phyloP scores from a whole-genome alignment of 2,888 invertebrate species.

The Plusia festucae region DNA sequence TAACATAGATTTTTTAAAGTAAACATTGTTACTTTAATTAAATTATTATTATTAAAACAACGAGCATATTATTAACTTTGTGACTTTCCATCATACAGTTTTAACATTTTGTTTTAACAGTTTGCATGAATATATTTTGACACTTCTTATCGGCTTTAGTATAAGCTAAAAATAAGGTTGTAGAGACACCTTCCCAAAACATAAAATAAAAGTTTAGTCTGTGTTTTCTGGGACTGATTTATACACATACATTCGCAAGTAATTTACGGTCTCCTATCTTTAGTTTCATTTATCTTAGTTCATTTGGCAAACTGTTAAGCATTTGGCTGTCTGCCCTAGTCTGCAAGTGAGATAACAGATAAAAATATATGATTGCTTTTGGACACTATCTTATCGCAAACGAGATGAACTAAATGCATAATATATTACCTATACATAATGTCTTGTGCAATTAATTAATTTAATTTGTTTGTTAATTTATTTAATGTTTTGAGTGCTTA shows the following conservation, averaged over 20 bases:
- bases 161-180: too few species aligned
- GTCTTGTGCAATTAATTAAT: neutral
- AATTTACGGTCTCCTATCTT: neutral
- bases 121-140: too few species aligned
- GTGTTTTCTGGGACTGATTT: neutral
- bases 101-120: too few species aligned
- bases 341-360: neutral
- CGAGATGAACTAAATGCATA: neutral
- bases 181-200: neutral
- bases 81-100: too few species aligned
- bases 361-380: neutral
- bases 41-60: too few species aligned
- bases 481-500: neutral
- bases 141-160: too few species aligned
- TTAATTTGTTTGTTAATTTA: neutral
- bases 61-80: too few species aligned
- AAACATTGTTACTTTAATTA: too few species aligned
- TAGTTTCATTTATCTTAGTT: neutral
- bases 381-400: neutral
- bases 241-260: neutral
- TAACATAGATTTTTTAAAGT: too few species aligned
- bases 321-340: slow-evolving; percentile 3
- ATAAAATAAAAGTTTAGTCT: neutral
- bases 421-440: too few species aligned
- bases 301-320: neutral